Base-by-base conservation (phyloP, 2,113 vertebrate species). In the Mormyrus lacerda region DNA sequence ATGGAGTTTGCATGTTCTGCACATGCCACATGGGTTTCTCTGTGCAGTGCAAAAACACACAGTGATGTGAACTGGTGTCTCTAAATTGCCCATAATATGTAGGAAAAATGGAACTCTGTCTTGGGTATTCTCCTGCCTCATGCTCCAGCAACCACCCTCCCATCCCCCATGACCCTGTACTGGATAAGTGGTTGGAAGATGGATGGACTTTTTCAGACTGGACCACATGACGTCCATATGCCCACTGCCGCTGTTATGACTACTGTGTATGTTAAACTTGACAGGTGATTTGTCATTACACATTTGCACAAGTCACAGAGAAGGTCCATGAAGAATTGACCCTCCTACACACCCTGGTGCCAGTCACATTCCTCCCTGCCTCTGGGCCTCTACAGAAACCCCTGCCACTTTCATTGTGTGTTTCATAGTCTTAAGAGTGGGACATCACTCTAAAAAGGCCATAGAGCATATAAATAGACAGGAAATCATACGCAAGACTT, bases 251-350 rank as follows among this genome's bases (percentile, higher is more conserved):
- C 61, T 69, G 6, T 87, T 53, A 58, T 88, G 65, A 79, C 69
- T 31, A 13, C 31, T 88, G 87, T 87, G 44, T 73, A 69, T 88
- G 58, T 88, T 88, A 13, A 42, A 15, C 87, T 88, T 47, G 58
- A 88, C 61, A 73, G 87, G 58, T 45, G 39, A 65, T 69, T 47
- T 47, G 42, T 69, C 58, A 27, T 73, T 47, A 21, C 21, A 10
- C 82, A 39, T 44, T 47, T 84, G 44, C 82, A 84, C 19, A 45
- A 84, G 73, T 24, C 88, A 53, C 48, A 82, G 48, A 45, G 47
- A 31, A n/a, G 4, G 48, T 35, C 45, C 48, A 82, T 21, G 76
- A 76, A 48, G 50, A 21, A 50, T 3, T 45, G 79, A 15, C 73
- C 73, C 35, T 39, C 35, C 73, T 39, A 35, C 73, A 17, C 69